These are phyloP conservation scores for Eristalis pertinax DNA, from an alignment of 2,888 invertebrate genomes.

Conservation along the genomic window DNA sequence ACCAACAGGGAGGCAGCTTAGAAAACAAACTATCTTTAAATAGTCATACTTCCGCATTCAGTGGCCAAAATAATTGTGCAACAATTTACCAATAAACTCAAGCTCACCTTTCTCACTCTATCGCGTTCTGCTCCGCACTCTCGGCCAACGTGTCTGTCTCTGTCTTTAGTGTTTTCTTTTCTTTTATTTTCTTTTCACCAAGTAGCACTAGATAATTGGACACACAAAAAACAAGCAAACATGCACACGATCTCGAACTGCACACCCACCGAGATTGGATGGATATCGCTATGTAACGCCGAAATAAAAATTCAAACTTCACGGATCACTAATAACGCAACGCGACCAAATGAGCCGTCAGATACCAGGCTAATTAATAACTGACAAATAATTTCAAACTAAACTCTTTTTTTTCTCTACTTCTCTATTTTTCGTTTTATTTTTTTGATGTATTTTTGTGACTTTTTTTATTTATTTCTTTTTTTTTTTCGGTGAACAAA, in stretches of 20 bases:
- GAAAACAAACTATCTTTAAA: neutral
- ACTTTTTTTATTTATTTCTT: too few species aligned
- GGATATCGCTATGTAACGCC: conserved; percentile 16
- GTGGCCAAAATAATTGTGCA: conserved; percentile 46
- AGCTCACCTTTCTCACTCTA: conserved; percentile 45
- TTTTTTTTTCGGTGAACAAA: conserved; percentile 24
- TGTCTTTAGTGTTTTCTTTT: conserved; percentile 13
- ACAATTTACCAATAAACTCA: conserved; percentile 35
- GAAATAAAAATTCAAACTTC: conserved; percentile 31
- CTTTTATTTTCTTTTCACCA: conserved; percentile 15
- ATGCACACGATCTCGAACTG: conserved; percentile 26
- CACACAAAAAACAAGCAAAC: conserved; percentile 18
- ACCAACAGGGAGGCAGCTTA: neutral
- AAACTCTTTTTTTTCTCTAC: conserved; percentile 23
- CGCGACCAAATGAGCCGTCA: conserved; percentile 5
- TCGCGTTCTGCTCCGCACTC: neutral
- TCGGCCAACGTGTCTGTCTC: neutral
- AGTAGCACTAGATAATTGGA: conserved; percentile 41
- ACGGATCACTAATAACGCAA: conserved; percentile 50
- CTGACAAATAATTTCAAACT: conserved; percentile 41
- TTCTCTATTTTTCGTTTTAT: neutral
- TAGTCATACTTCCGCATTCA: conserved; percentile 55
- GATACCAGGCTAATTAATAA: conserved; percentile 47
- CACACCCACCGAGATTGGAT: conserved; percentile 46
- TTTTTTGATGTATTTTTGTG: neutral